These are phyloP conservation scores for Drosophila austrosaltans DNA, from an alignment of 2,888 invertebrate species.

Conservation along the genomic window DNA sequence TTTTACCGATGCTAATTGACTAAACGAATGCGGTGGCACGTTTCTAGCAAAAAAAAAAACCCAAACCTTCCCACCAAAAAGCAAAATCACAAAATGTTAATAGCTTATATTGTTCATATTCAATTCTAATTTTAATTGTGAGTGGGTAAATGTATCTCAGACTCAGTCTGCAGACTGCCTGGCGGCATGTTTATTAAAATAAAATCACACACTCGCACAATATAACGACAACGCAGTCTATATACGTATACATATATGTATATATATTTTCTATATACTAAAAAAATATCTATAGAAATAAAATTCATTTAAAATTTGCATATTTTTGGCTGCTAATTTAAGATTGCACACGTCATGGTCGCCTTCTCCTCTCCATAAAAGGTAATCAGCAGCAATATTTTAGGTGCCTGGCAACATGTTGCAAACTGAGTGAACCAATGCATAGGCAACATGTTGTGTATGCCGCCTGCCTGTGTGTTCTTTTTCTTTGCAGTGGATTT, in stretches of 20 bases:
- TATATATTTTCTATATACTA: not conserved
- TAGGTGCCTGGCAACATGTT: conserved; percentile 50
- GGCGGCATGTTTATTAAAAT: conserved; percentile 67
- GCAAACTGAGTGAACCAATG: conserved; percentile 14
- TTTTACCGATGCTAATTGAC: conserved; percentile 26
- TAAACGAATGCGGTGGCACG: not conserved
- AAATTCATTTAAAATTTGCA: conserved; percentile 46
- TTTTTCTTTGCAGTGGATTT: not conserved
- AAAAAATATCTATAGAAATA: conserved; percentile 13
- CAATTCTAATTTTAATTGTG: conserved; percentile 17
- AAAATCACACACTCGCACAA: conserved; percentile 38
- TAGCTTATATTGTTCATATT: conserved; percentile 29
- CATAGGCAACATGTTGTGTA: conserved; percentile 37
- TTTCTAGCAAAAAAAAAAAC: not conserved
- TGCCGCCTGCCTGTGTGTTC: no score
- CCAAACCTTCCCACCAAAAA: not conserved
- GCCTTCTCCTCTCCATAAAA: conserved; percentile 48
- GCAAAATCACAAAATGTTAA: conserved; percentile 4
- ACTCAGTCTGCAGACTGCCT: conserved; percentile 64
- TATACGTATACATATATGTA: not conserved
- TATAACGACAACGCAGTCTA: conserved; percentile 53
- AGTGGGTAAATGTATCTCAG: conserved; percentile 41
- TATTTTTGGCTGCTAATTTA: conserved; percentile 35
- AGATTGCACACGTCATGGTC: conserved; percentile 52
- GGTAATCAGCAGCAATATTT: conserved; percentile 41